These are phyloP conservation scores for Gymnoscopelus braueri DNA, from an alignment of 2,797 vertebrate species.

Conservation along the genomic window DNA sequence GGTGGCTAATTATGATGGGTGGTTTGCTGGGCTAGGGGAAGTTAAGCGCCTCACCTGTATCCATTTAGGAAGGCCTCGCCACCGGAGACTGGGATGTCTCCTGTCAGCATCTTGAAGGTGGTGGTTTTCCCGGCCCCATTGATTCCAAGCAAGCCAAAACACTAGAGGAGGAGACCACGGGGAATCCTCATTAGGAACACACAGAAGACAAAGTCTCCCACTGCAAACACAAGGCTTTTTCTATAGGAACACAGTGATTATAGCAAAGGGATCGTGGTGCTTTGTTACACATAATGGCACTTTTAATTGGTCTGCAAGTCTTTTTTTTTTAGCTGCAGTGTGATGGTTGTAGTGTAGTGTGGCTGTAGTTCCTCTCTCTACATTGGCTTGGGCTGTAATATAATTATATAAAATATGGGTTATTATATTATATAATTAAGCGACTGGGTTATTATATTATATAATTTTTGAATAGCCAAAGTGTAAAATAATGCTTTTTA, in stretches of 20 bases:
- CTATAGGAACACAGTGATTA: background rate
- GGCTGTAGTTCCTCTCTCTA: background rate
- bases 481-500: too few species aligned
- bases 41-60: conserved; percentile 87
- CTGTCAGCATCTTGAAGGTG: conserved; percentile 99
- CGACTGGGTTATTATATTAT: too few species aligned
- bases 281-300: background rate
- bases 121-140: conserved; percentile 98
- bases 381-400: too few species aligned
- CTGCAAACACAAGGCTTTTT: background rate
- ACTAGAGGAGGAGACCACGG: conserved; percentile 77
- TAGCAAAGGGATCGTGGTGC: background rate
- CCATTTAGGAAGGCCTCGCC: conserved; percentile 96
- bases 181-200: conserved; percentile 37
- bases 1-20: conserved; percentile 80
- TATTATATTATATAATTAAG: too few species aligned
- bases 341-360: conserved; percentile 16
- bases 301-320: background rate
- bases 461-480: too few species aligned
- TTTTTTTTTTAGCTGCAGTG: background rate
- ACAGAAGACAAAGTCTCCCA: background rate
- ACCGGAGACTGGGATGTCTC: conserved; percentile 91
- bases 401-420: too few species aligned
- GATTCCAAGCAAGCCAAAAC: conserved; percentile 96
- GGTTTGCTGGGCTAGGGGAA: conserved; percentile 49